phyloP scores from a whole-genome alignment of 1,140 invertebrate species.

The Thaumetopoea pityocampa region DNA sequence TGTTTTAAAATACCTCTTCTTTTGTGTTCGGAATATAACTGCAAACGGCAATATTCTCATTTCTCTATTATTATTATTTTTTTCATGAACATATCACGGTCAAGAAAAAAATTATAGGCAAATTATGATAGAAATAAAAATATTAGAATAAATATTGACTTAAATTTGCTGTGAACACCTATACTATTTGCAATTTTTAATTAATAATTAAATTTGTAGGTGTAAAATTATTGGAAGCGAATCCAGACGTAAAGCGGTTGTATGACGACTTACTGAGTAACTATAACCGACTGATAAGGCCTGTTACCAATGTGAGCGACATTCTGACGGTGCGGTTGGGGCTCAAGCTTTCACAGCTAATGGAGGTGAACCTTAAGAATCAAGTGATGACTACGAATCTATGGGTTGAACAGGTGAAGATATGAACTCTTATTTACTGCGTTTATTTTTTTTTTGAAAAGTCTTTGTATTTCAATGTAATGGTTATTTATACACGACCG shows the following conservation, averaged over 20 bases:
- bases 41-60: too few species aligned
- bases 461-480: too few species aligned
- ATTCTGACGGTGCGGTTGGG: conserved; percentile 94
- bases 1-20: too few species aligned
- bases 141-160: too few species aligned
- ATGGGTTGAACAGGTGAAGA: conserved; percentile 90
- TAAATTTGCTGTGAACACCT: too few species aligned
- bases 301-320: conserved; percentile 95
- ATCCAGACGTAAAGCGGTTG: conserved; percentile 92
- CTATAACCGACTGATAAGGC: conserved; percentile 97
- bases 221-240: conserved; percentile 80
- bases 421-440: conserved; percentile 1
- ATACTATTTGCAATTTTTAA: neutral
- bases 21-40: too few species aligned
- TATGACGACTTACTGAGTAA: conserved; percentile 96
- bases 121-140: too few species aligned
- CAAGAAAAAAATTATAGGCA: too few species aligned
- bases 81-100: too few species aligned
- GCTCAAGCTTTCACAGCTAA: conserved; percentile 95
- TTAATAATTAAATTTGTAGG: conserved; percentile 37
- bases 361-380: conserved; percentile 96
- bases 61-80: too few species aligned
- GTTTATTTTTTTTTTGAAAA: too few species aligned
- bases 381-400: conserved; percentile 98
- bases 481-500: too few species aligned